A percentile compares a stretch with the other conserved stretches of the same genome.
Conservation (phyloP, 2,113 vertebrate genomes). For the Sula dactylatra region DNA sequence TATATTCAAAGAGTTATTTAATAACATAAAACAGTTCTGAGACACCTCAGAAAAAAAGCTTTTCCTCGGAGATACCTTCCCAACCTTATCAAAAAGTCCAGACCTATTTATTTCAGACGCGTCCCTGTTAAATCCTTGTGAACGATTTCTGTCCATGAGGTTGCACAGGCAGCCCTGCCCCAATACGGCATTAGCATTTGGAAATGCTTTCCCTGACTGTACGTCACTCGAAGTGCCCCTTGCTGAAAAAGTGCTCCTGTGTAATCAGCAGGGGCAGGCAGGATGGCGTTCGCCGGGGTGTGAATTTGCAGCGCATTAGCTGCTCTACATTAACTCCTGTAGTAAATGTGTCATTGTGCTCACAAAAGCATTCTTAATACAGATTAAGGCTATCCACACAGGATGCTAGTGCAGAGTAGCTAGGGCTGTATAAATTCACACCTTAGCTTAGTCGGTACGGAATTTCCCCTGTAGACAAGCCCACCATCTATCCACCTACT, state of each 20-base stretch:
- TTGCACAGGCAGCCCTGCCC: background rate
- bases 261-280: background rate
- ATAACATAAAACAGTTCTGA: background rate
- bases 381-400: constrained; percentile 19
- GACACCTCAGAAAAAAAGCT: background rate
- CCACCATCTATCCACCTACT: background rate
- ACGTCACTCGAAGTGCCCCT: background rate
- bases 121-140: background rate
- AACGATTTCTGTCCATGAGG: rapidly evolving
- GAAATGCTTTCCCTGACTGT: background rate
- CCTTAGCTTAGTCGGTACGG: background rate
- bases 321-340: background rate
- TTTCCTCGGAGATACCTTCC: background rate
- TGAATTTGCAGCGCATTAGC: constrained; percentile 2
- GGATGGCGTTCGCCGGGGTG: background rate
- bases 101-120: background rate
- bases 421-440: constrained; percentile 10
- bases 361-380: background rate
- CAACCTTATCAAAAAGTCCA: background rate
- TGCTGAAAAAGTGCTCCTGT: background rate
- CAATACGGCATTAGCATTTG: background rate
- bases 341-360: constrained; percentile 44
- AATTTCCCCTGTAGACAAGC: background rate
- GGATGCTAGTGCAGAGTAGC: background rate
- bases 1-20: background rate